These are phyloP conservation scores for Hippocampus comes DNA, from an alignment of 2,113 vertebrate genomes.

Conservation along the genomic window DNA sequence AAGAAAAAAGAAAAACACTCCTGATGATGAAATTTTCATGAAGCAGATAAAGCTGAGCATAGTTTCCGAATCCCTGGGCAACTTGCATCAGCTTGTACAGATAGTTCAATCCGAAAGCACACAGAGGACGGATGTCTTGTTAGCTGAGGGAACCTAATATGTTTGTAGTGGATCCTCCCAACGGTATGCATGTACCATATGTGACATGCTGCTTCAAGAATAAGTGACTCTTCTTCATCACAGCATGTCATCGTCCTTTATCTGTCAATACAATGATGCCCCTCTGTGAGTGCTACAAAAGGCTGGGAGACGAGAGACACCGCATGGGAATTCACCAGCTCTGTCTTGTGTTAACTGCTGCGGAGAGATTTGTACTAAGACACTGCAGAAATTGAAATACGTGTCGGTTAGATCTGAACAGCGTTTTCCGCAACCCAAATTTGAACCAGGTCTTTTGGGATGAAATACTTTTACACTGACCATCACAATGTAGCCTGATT, in stretches of 20 bases:
- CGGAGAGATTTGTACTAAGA: neutral
- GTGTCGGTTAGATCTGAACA: neutral
- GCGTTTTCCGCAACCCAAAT: neutral
- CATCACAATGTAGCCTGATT: neutral
- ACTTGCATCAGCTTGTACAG: slow-evolving; percentile 70
- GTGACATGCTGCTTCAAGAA: slow-evolving; percentile 15
- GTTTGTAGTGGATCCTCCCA: slow-evolving; percentile 16
- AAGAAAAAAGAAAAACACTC: slow-evolving; percentile 25
- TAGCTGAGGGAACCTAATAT: slow-evolving; percentile 25
- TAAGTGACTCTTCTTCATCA: slow-evolving; percentile 1
- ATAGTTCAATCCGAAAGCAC: slow-evolving; percentile 52
- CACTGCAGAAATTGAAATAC: neutral
- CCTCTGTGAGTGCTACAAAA: slow-evolving; percentile 18
- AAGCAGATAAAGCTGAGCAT: slow-evolving; percentile 68
- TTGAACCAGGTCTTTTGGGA: neutral
- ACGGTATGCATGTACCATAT: slow-evolving; percentile 3
- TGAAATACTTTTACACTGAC: neutral
- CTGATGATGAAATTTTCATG: slow-evolving; percentile 75
- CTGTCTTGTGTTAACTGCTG: neutral
- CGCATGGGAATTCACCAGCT: neutral
- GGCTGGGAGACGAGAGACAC: slow-evolving; percentile 1
- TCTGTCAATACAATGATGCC: slow-evolving; percentile 9
- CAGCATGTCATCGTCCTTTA: slow-evolving; percentile 11
- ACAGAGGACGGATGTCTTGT: slow-evolving; percentile 36
- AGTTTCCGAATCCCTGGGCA: slow-evolving; percentile 72